Evolutionary conservation across 2,888 invertebrate genomes (phyloP), one percentile per base, ranked within the genome.

Genomic region (Antheraea assamensis): DNA sequence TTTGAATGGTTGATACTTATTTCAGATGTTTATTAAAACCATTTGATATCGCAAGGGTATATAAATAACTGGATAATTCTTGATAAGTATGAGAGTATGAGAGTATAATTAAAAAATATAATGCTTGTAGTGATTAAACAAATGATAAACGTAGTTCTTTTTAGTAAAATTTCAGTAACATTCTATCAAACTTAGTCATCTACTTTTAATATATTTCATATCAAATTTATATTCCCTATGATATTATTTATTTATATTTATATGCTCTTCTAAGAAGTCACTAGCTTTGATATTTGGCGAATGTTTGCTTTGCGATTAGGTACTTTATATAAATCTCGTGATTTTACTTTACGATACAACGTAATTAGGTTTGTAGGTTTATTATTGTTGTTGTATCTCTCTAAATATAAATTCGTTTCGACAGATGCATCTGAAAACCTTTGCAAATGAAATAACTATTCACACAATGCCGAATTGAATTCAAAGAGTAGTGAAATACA

Each of bases 271-370:
- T n/a, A 35, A 35, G n/a, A 68, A 35, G 35, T 5, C 68, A 68
- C 21, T 21, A 35, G 21, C 35, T 35, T 68, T 35, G n/a, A 31
- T 35, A 68, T 35, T 31, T 68, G 35, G 35, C 35, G 21, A 66
- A 35, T 68, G 27, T 68, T 31, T 76, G 76, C 77, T 78, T 80
- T 78, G 80, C 79, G 77, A 78, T 8, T 58, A 21, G n/a, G n/a
- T 79, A 81, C 81, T 83, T 80, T 80, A 80, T 82, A 77, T 72
- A 76, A 61, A 70, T 73, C 74, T 75, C 74, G 73, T 75, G 35
- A 35, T n/a, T 68, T 35, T 68, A 68, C n/a, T 68, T 68, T 35
- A 68, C 35, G 35, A 68, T 35, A 68, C 35, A 68, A 13, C n/a
- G 68, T 31, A 68, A 27, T n/a, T 47, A 27, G 71, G 71, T 49